Evolutionary conservation across 2,113 vertebrate genomes (phyloP).

Genomic region (Grallaria varia): DNA sequence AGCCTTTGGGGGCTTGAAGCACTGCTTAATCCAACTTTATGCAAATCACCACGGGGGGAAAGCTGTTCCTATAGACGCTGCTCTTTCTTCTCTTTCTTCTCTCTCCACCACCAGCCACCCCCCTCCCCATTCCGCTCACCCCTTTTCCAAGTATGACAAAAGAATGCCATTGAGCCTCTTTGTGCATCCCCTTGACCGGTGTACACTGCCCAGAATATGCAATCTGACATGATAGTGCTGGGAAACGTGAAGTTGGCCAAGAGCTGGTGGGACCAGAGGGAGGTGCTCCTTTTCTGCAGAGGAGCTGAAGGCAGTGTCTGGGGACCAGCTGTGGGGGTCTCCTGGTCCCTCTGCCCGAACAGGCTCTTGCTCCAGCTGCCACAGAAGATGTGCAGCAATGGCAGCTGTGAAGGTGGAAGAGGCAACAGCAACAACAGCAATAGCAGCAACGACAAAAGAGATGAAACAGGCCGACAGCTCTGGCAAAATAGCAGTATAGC

Average conservation of each 20-base stretch:
- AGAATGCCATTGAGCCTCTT: constrained; percentile 7
- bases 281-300: neutral
- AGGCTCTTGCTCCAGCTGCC: neutral
- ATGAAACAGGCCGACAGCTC: neutral
- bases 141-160: constrained; percentile 30
- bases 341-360: neutral
- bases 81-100: constrained; percentile 50
- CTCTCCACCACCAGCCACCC: neutral
- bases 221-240: neutral
- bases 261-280: neutral
- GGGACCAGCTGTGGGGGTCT: neutral
- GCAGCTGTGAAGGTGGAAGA: neutral
- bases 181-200: neutral
- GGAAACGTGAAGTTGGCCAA: neutral
- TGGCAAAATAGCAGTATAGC: neutral
- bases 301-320: neutral
- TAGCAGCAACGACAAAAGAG: neutral
- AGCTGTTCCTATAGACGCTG: constrained; percentile 22
- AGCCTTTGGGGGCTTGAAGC: constrained; percentile 25
- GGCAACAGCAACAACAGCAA: neutral
- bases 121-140: neutral
- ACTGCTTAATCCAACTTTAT: constrained; percentile 36
- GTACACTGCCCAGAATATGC: neutral
- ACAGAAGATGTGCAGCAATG: neutral
- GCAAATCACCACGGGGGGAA: constrained; percentile 1